Conservation (phyloP, 1,140 invertebrate species). For the Portunus trituberculatus region DNA sequence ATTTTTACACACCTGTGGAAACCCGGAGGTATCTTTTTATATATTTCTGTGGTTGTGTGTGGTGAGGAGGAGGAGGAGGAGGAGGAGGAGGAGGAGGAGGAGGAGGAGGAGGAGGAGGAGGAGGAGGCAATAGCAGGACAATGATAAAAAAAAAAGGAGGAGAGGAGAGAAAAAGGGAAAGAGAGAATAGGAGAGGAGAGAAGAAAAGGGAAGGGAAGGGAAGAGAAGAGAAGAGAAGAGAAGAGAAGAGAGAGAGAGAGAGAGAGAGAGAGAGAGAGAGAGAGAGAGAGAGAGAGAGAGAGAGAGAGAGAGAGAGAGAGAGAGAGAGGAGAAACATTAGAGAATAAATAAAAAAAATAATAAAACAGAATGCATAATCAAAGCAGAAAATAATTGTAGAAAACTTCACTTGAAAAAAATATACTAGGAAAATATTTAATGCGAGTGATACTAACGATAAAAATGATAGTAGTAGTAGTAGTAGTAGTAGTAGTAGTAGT, state of each 20-base stretch:
- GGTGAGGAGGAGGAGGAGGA: neutral
- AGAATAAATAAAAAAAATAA: too few relatives aligned
- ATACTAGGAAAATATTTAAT: neutral
- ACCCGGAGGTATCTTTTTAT: neutral
- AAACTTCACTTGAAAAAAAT: neutral
- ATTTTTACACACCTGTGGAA: conserved; percentile 24
- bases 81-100: neutral
- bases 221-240: neutral
- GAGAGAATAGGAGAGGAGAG: neutral
- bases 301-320: conserved; percentile 12
- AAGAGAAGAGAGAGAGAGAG: neutral
- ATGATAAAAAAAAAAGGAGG: neutral
- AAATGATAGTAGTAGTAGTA: neutral
- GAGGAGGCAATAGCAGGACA: neutral
- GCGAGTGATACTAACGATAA: neutral
- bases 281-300: conserved; percentile 40
- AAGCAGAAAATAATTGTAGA: neutral
- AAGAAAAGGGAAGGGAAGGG: neutral
- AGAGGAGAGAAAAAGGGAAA: neutral
- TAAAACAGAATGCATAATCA: neutral
- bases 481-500: neutral
- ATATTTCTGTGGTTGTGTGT: neutral
- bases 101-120: neutral
- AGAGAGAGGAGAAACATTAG: neutral
- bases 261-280: neutral